phyloP scores from a whole-genome alignment of 1,140 invertebrate genomes.

The Drosophila persimilis region DNA sequence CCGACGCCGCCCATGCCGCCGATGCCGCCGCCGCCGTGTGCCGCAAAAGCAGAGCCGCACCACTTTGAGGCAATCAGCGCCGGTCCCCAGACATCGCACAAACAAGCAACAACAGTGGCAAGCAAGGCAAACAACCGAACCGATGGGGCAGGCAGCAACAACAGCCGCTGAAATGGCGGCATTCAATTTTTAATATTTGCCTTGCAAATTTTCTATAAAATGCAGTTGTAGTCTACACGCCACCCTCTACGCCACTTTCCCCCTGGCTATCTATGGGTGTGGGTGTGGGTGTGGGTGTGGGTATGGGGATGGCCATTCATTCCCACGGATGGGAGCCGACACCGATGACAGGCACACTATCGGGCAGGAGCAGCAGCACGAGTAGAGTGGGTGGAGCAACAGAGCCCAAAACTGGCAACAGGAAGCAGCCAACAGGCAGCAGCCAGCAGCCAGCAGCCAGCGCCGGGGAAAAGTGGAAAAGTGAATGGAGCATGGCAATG shows the following conservation, averaged over 20 bases:
- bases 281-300: no score
- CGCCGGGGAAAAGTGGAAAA: conserved; percentile 55
- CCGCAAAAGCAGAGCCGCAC: conserved; percentile 36
- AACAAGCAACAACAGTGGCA: conserved; percentile 2
- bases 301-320: no score
- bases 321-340: conserved; percentile 28
- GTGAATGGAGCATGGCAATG: conserved; percentile 75
- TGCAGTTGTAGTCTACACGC: conserved; percentile 73
- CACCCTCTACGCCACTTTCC: not conserved
- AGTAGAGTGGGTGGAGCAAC: no score
- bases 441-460: conserved; percentile 16
- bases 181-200: conserved; percentile 81
- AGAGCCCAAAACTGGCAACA: conserved; percentile 43
- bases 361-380: conserved; percentile 11
- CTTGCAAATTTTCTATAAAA: conserved; percentile 78
- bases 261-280: no score
- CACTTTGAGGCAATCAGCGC: conserved; percentile 73
- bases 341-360: conserved; percentile 27
- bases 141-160: conserved; percentile 15
- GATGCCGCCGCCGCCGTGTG: not conserved
- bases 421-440: conserved; percentile 42
- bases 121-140: conserved; percentile 2
- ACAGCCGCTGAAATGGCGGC: conserved; percentile 52
- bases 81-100: conserved; percentile 20
- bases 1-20: not conserved